A percentile compares a stretch with the other conserved stretches of the same genome.
Conservation (phyloP, 2,113 vertebrate genomes). For the Oenanthe melanoleuca region DNA sequence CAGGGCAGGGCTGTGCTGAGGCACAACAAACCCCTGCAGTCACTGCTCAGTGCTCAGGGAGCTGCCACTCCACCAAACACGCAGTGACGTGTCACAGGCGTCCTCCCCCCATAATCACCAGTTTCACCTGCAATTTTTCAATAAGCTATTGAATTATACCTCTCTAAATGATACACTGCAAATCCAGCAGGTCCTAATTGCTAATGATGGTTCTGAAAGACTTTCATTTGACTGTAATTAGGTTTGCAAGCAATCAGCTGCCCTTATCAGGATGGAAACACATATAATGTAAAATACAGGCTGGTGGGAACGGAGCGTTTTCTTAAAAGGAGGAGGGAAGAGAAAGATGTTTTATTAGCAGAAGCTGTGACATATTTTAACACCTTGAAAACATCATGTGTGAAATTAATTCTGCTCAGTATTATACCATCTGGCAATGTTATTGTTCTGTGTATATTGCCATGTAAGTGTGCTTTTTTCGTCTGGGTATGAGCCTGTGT, state of each 20-base stretch:
- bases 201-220: conserved; percentile 64
- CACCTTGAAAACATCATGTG: conserved; percentile 61
- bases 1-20: neutral
- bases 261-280: conserved; percentile 54
- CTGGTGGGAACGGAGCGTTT: neutral
- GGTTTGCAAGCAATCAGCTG: conserved; percentile 69
- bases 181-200: conserved; percentile 62
- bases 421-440: conserved; percentile 55
- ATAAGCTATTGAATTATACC: conserved; percentile 58
- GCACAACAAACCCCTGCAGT: neutral
- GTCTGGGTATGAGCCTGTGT: neutral
- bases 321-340: conserved; percentile 25
- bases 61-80: neutral
- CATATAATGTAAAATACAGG: conserved; percentile 42
- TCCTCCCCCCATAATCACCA: conserved; percentile 35
- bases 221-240: conserved; percentile 70
- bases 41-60: neutral
- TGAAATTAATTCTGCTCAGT: conserved; percentile 68
- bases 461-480: neutral
- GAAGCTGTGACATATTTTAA: conserved; percentile 58
- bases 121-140: conserved; percentile 60
- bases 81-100: neutral
- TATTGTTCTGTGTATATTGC: conserved; percentile 45
- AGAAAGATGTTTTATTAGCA: conserved; percentile 54
- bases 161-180: conserved; percentile 54